phyloP scores from a whole-genome alignment of 2,113 vertebrate genomes.

The Benitochromis conjunctus region DNA sequence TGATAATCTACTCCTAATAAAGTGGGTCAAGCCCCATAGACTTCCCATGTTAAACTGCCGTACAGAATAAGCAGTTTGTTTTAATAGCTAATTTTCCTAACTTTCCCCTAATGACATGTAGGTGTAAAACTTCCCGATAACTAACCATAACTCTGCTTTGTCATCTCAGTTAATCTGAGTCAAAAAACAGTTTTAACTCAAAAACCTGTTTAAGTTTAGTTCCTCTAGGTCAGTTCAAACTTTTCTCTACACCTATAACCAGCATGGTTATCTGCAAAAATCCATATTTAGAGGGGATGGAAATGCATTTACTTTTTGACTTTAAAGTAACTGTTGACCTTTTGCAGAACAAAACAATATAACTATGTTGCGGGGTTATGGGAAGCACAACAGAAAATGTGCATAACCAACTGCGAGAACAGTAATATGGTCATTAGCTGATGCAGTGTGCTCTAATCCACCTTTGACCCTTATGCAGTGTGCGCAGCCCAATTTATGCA shows the following conservation, averaged over 20 bases:
- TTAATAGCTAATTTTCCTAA: not conserved
- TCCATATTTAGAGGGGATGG: not conserved
- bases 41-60: not conserved
- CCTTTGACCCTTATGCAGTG: slow-evolving; percentile 17
- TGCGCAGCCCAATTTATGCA: slow-evolving; percentile 25
- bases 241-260: not conserved
- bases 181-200: not conserved
- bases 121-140: not conserved
- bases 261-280: not conserved
- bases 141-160: not conserved
- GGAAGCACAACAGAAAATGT: not conserved
- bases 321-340: not conserved
- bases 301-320: not conserved
- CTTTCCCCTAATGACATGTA: not conserved
- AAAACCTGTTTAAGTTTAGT: not conserved
- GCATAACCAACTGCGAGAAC: not conserved
- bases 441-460: not conserved
- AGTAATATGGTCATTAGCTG: slow-evolving; percentile 8
- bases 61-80: not conserved
- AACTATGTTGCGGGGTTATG: not conserved
- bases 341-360: not conserved
- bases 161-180: not conserved
- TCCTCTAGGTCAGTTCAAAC: not conserved
- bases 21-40: not conserved
- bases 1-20: not conserved